A percentile compares a stretch with the other conserved stretches of the same genome.
These are phyloP conservation scores for Cotesia vestalis DNA, from an alignment of 1,140 invertebrate genomes.

Conservation along the genomic window DNA sequence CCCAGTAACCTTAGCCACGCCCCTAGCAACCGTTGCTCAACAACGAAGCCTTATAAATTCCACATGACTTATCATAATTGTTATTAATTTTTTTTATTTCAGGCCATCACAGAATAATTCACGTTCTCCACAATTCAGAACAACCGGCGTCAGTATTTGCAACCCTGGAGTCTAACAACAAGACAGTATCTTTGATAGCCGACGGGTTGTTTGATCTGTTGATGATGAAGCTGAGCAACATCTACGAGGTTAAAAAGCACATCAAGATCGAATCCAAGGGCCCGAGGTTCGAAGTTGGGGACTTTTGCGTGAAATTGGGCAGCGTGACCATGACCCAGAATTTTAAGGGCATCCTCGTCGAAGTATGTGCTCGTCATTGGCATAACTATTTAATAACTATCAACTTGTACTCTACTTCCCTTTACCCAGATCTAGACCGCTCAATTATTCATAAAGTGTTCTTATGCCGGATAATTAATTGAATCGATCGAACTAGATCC, in stretches of 20 bases:
- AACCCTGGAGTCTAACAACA: constrained; percentile 86
- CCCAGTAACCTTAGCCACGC: too few relatives aligned
- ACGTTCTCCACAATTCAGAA: constrained; percentile 94
- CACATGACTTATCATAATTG: too few relatives aligned
- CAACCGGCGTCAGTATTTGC: constrained; percentile 94
- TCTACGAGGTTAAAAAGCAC: constrained; percentile 90
- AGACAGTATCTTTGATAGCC: constrained; percentile 86
- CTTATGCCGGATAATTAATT: too few relatives aligned
- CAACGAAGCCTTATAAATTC: too few relatives aligned
- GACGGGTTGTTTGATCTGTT: constrained; percentile 91
- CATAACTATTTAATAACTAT: too few relatives aligned
- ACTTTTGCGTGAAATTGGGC: constrained; percentile 94
- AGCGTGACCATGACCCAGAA: constrained; percentile 91
- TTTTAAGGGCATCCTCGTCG: constrained; percentile 93
- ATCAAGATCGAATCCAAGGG: constrained; percentile 90
- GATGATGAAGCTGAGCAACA: constrained; percentile 86
- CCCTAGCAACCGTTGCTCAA: too few relatives aligned
- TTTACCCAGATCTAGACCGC: too few relatives aligned
- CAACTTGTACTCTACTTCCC: too few relatives aligned
- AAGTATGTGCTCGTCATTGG: constrained; percentile 68
- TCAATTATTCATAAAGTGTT: too few relatives aligned
- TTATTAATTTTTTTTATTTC: constrained; percentile 37
- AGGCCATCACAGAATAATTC: constrained; percentile 78
- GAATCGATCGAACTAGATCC: too few relatives aligned
- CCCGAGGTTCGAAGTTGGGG: constrained; percentile 88